Evolutionary conservation across 2,797 vertebrate genomes (phyloP), one percentile per base, ranked within the genome.

Genomic region (Lates japonicus): DNA sequence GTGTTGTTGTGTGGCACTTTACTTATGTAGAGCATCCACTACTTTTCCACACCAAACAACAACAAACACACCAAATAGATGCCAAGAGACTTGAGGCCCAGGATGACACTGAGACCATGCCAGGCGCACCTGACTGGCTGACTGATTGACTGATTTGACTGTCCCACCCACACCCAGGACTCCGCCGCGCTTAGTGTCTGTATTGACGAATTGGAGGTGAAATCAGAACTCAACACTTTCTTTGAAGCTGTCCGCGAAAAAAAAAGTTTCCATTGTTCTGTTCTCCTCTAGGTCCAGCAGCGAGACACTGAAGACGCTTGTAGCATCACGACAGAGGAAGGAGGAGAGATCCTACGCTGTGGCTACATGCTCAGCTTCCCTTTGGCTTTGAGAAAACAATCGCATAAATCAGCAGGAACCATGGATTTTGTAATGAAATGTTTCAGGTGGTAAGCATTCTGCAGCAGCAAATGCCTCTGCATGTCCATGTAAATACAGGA

Each of bases 361-460:
- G 92, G 87, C 95, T 96, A 95, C 93, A 95, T 96, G 97, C 89
- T 78, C 74, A 91, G 91, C 88, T 88, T 88, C 58, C 91, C 88
- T 71, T 74, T 59, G 87, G 87, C 88, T 94, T 88, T 93, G 87
- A 88, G 90, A 70, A 85, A 91, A 76, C 84, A 48, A 87, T 57
- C 66, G 22, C 52, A 87, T 87, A 22, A 75, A 91, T 74, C 88
- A 75, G 84, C 86, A 79, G 69, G 84, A 94, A 93, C 31, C 93
- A 99, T 99, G 98, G 97, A 99, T 95, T 99, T 99, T 80, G 98
- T 99, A 81, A 99, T 99, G 98, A 99, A 99, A 92, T 98, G 98
- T 98, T 52, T 94, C 99, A 78, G 98, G 98, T 66, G 98, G 98
- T 99, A 87, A 97, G 97, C 92, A 54, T 51, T 52, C 65, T 51